Conservation (phyloP, 2,888 invertebrate species). For the Pedicia rivosa region DNA sequence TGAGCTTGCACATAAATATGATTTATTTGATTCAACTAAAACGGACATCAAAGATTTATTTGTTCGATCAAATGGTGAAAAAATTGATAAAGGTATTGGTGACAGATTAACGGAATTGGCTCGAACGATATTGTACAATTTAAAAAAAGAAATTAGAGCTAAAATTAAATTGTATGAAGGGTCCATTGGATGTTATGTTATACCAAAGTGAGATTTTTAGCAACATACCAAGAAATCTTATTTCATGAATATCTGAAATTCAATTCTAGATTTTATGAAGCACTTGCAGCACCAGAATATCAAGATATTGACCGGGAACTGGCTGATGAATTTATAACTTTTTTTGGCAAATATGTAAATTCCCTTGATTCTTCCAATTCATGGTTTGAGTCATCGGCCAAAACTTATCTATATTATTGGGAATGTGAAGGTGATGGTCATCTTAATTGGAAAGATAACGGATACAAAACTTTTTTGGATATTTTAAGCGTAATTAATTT, state of each 20-base stretch:
- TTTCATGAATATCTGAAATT: background rate
- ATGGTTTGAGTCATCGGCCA: conserved; percentile 52
- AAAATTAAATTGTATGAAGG: conserved; percentile 22
- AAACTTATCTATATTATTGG: conserved; percentile 44
- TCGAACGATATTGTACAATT: conserved; percentile 23
- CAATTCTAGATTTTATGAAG: conserved; percentile 15
- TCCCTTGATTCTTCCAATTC: conserved; percentile 41
- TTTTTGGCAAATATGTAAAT: conserved; percentile 35
- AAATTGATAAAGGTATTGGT: conserved; percentile 23
- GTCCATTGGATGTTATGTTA: conserved; percentile 24
- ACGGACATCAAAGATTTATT: conserved; percentile 17
- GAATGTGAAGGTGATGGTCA: conserved; percentile 51
- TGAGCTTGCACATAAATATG: conserved; percentile 28
- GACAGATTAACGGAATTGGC: conserved; percentile 23
- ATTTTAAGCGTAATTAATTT: conserved; percentile 43
- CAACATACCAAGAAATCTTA: background rate
- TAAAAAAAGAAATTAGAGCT: conserved; percentile 22
- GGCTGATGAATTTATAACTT: conserved; percentile 38
- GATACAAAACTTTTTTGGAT: conserved; percentile 49
- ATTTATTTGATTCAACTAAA: background rate
- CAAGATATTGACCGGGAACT: conserved; percentile 26
- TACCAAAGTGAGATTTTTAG: conserved; percentile 15
- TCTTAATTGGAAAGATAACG: conserved; percentile 58
- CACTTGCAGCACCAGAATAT: conserved; percentile 15
- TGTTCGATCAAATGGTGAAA: conserved; percentile 27